A percentile compares a stretch with the other conserved stretches of the same genome.
phyloP scores from a whole-genome alignment of 2,797 vertebrate species.

The Lutjanus campechanus region DNA sequence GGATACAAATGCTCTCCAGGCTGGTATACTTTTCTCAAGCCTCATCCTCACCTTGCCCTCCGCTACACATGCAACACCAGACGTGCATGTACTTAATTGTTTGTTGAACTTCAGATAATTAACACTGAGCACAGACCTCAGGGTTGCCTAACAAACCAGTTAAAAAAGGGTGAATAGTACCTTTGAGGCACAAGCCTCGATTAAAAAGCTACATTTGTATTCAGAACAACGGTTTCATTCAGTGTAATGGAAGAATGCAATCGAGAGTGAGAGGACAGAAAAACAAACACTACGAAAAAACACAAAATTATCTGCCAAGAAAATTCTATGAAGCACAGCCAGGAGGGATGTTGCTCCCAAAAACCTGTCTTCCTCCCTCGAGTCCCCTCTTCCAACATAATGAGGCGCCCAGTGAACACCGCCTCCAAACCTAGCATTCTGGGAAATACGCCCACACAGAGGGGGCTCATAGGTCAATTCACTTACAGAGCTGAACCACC shows the following conservation, averaged over 20 bases:
- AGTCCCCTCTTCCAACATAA: conserved; percentile 72
- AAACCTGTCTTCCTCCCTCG: conserved; percentile 65
- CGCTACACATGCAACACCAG: conserved; percentile 19
- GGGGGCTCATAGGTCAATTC: conserved; percentile 75
- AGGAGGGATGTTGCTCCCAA: conserved; percentile 72
- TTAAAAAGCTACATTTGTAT: conserved; percentile 64
- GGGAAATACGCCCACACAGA: conserved; percentile 72
- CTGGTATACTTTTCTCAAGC: not conserved
- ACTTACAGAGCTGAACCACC: conserved; percentile 69
- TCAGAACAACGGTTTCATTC: conserved; percentile 55
- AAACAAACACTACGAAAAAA: conserved; percentile 66
- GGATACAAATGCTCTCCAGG: not conserved
- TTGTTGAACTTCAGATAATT: conserved; percentile 65
- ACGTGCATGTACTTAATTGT: conserved; percentile 46
- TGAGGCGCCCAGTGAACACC: conserved; percentile 65
- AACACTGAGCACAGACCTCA: conserved; percentile 46
- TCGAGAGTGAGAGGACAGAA: conserved; percentile 44
- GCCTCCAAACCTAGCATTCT: conserved; percentile 61
- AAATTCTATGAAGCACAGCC: conserved; percentile 70
- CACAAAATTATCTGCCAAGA: conserved; percentile 69
- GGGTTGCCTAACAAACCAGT: conserved; percentile 51
- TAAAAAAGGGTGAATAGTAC: conserved; percentile 42
- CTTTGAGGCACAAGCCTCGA: conserved; percentile 50
- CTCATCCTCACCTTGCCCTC: not conserved
- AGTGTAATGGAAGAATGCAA: conserved; percentile 63